Evolutionary conservation across 2,797 vertebrate genomes (phyloP).

Genomic region (Merluccius polli): DNA sequence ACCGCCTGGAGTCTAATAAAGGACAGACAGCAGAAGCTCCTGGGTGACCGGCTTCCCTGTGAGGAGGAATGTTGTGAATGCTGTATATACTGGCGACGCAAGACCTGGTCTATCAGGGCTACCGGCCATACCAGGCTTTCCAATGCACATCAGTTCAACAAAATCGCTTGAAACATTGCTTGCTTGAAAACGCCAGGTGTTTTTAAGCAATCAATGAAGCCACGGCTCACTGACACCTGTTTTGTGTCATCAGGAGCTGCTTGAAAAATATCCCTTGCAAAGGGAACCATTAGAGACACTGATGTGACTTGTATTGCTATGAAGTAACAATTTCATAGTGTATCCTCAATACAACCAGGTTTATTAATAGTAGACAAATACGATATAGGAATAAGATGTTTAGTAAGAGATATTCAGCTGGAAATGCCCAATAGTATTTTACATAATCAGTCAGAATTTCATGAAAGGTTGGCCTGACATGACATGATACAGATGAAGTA

Average conservation of each 20-base stretch:
- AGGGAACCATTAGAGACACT: not conserved
- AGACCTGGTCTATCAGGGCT: conserved; percentile 10
- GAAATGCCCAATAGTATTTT: not conserved
- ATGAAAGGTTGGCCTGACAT: not conserved
- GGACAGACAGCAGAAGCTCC: conserved; percentile 20
- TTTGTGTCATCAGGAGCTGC: not conserved
- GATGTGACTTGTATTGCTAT: not conserved
- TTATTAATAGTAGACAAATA: not conserved
- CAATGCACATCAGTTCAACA: conserved; percentile 8
- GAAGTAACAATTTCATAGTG: not conserved
- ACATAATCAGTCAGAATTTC: not conserved
- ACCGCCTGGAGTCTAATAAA: conserved; percentile 30
- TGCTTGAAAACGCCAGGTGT: not conserved
- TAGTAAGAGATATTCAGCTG: not conserved
- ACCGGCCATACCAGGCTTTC: not conserved
- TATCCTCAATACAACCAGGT: not conserved
- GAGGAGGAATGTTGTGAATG: conserved; percentile 30
- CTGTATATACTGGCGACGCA: conserved; percentile 20
- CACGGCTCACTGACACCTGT: conserved; percentile 3
- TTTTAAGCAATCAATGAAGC: not conserved
- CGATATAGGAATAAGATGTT: not conserved
- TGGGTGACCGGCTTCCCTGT: conserved; percentile 17
- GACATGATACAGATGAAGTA: not conserved
- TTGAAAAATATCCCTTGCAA: not conserved
- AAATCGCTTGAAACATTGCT: too few relatives aligned